Percentiles rank a stretch among this genome's conserved stretches.
Conservation (phyloP, 2,888 invertebrate species). For the Tuta absoluta region DNA sequence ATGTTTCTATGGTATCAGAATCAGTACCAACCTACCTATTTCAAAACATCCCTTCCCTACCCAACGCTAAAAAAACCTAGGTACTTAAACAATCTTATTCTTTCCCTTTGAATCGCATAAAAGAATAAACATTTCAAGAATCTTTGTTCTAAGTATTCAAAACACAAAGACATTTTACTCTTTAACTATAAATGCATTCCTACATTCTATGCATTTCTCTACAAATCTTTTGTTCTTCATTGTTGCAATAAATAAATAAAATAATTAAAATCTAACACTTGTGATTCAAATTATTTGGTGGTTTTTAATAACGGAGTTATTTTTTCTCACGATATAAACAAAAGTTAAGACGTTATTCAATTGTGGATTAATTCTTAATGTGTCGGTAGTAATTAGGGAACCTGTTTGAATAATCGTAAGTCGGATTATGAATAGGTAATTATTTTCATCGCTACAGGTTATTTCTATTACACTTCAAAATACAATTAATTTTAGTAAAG, state of each 20-base stretch:
- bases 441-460: neutral
- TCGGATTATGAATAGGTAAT: neutral
- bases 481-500: neutral
- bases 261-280: neutral
- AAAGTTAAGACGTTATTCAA: constrained; percentile 35
- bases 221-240: neutral
- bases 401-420: neutral
- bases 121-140: neutral
- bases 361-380: neutral
- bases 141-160: neutral
- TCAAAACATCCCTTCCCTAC: too few relatives aligned
- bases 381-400: constrained; percentile 6
- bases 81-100: too few relatives aligned
- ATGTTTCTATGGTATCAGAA: too few relatives aligned
- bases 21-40: too few relatives aligned
- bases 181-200: neutral
- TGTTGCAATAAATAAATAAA: neutral
- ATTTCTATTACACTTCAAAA: neutral
- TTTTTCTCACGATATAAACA: constrained; percentile 67
- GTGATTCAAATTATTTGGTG: neutral
- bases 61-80: too few relatives aligned
- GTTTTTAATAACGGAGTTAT: constrained; percentile 50
- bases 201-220: neutral
- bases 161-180: neutral
- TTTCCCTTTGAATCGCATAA: too few relatives aligned